Evolutionary conservation across 2,797 vertebrate species (phyloP), one percentile per base, ranked within the genome.

Genomic region (Scarus forsteni): DNA sequence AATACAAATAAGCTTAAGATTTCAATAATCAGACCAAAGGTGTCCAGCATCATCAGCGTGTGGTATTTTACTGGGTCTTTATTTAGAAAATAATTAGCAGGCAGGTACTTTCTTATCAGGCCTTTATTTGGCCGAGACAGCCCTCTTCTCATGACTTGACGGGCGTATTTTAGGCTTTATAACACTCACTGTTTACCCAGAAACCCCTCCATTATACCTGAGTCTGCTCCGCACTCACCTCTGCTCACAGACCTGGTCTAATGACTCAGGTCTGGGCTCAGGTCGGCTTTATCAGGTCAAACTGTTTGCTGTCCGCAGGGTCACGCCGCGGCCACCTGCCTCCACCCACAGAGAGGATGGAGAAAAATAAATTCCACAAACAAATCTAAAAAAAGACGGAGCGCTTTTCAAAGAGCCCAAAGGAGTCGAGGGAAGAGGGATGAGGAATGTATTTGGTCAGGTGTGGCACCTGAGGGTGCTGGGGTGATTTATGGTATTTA

Each of bases 171-270:
- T 76, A 77, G 88, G 85, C 92, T 96, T 97, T 96, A 97, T 95
- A 92, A 93, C 93, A 73, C 92, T 93, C 92, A 91, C 18, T 97
- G 95, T 96, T 96, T 94, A 94, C 94, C 76, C 55, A 87, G 91
- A 94, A 51, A 93, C 91, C 94, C 38, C 92, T 94, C 91, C 91
- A 66, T 95, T 95, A 76, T 74, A 2, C 61, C 84, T 81, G 83
- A 18, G 72, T 60, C 82, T 54, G 73, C 84, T 62, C 60, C 77
- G 62, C 86, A 93, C 95, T 94, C 92, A 91, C 84, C 92, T 94
- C 83, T 16, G 79, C 92, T 93, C 83, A 92, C 63, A 93, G 85
- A 69, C 89, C 77, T 71, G 35, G 64, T 92, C 86, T 94, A 91
- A 95, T 95, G 95, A 93, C 93, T 95, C 89, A 89, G 86, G 90